Percentiles rank a stretch among this genome's conserved stretches.
These are phyloP conservation scores for Chironomus riparius DNA, from an alignment of 2,888 invertebrate species.

Conservation along the genomic window DNA sequence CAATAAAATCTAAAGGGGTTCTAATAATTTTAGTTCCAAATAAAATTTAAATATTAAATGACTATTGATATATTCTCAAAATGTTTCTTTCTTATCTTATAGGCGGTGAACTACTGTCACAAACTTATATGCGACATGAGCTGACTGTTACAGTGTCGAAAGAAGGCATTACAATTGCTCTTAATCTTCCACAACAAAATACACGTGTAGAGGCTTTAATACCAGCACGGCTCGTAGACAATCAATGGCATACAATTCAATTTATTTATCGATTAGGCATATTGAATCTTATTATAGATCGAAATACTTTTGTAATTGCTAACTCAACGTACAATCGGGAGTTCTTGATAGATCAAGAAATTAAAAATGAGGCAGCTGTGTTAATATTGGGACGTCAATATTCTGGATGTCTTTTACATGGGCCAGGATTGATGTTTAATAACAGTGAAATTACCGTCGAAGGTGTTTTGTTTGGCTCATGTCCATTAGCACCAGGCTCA, in stretches of 20 bases:
- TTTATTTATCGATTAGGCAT: slow-evolving; percentile 42
- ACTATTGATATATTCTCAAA: too few species aligned
- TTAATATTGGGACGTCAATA: slow-evolving; percentile 72
- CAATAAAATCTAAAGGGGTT: too few species aligned
- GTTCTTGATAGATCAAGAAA: slow-evolving; percentile 60
- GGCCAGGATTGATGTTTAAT: slow-evolving; percentile 75
- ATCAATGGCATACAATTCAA: slow-evolving; percentile 61
- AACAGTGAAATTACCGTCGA: slow-evolving; percentile 51
- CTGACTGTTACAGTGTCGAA: slow-evolving; percentile 52
- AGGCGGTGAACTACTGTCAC: slow-evolving; percentile 64
- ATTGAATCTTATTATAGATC: slow-evolving; percentile 41
- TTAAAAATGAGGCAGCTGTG: slow-evolving; percentile 61
- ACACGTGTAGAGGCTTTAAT: slow-evolving; percentile 52
- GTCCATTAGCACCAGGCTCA: slow-evolving; percentile 63
- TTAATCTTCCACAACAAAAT: slow-evolving; percentile 47
- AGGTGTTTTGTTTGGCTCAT: slow-evolving; percentile 65
- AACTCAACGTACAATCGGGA: slow-evolving; percentile 71
- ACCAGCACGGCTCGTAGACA: slow-evolving; percentile 61
- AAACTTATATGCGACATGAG: slow-evolving; percentile 55
- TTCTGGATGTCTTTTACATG: slow-evolving; percentile 75
- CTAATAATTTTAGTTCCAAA: too few species aligned
- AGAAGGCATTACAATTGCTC: slow-evolving; percentile 51
- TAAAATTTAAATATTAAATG: too few species aligned
- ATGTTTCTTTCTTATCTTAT: slow-evolving; percentile 27
- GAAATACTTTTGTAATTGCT: slow-evolving; percentile 45